Evolutionary conservation across 2,888 invertebrate genomes (phyloP), one percentile per base, ranked within the genome.

Genomic region (Incurvaria masculella): DNA sequence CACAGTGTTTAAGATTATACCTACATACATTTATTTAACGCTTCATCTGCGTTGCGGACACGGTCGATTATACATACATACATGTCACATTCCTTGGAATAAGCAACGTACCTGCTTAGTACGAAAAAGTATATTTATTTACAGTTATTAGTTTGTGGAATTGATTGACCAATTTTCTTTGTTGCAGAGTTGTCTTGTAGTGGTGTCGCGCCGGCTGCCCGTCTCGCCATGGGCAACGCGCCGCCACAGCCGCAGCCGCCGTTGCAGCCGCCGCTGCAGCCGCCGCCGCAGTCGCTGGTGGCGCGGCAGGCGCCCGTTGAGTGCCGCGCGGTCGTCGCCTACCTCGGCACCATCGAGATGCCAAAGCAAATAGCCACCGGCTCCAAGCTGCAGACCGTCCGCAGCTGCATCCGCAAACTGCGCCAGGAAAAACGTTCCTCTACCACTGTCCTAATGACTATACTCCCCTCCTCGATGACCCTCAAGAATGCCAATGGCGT

Each of bases 261-360:
- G n/a, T n/a, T n/a, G n/a, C n/a, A n/a, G n/a, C 14, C 38, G 14
- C 14, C 21, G 26, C 11, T 38, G 16, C 16, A 18, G n/a, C 44
- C n/a, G 6, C 14, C 19, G 27, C 23, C 42, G 42, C 48, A n/a
- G 21, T 33, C 21, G 16, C 48, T 21, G 39, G 46, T 23, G 49
- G 49, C 19, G 48, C 39, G 19, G 47, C 11, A 33, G 14, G 46
- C 53, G 11, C 76, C 85, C 0, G 80, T 90, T 8, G 90, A 90
- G 52, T 90, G 89, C 61, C 85, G 90, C 56, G 91, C 91, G 0
- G 85, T 97, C 2, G 94, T 97, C 1, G 96, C 96, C 1, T 97
- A 97, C 68, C 80, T 97, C 44, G 97, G 97, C 19, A 96, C 97
- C 1, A 94, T 97, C 53, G 97, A 97, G 72, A 95, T 97, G 80